These are phyloP conservation scores for Oedothorax gibbosus DNA, from an alignment of 1,140 invertebrate species.

Conservation along the genomic window DNA sequence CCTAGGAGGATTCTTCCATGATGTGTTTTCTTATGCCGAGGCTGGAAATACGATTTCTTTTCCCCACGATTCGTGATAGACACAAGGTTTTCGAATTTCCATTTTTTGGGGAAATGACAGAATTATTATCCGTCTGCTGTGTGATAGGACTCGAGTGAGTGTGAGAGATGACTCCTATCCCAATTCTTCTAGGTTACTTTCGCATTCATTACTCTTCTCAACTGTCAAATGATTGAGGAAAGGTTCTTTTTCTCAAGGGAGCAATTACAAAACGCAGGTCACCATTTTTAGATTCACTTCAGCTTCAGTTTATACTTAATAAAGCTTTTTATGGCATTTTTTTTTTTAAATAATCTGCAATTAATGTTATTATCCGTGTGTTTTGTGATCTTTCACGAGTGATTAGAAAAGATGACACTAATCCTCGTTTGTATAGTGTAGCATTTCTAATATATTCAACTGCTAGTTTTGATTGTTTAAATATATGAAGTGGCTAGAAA, in stretches of 20 bases:
- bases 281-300: background rate
- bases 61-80: slow-evolving; percentile 6
- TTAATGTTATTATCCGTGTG: too few relatives aligned
- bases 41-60: slow-evolving; percentile 26
- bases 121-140: slow-evolving; percentile 47
- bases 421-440: too few relatives aligned
- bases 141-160: background rate
- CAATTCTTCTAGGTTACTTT: slow-evolving; percentile 39
- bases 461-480: too few relatives aligned
- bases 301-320: too few relatives aligned
- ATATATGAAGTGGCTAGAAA: too few relatives aligned
- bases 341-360: too few relatives aligned
- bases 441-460: too few relatives aligned
- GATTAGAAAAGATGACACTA: too few relatives aligned
- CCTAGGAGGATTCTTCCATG: slow-evolving; percentile 14
- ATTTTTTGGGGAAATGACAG: slow-evolving; percentile 38
- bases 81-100: slow-evolving; percentile 53
- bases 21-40: slow-evolving; percentile 51
- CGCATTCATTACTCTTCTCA: slow-evolving; percentile 22
- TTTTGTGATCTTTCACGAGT: too few relatives aligned
- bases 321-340: too few relatives aligned
- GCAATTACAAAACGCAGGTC: background rate
- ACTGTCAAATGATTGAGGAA: slow-evolving; percentile 40
- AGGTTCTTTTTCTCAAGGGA: background rate
- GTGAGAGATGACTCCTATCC: background rate